phyloP scores from a whole-genome alignment of 2,888 invertebrate genomes.

The Mongoloraphidia duomilia region DNA sequence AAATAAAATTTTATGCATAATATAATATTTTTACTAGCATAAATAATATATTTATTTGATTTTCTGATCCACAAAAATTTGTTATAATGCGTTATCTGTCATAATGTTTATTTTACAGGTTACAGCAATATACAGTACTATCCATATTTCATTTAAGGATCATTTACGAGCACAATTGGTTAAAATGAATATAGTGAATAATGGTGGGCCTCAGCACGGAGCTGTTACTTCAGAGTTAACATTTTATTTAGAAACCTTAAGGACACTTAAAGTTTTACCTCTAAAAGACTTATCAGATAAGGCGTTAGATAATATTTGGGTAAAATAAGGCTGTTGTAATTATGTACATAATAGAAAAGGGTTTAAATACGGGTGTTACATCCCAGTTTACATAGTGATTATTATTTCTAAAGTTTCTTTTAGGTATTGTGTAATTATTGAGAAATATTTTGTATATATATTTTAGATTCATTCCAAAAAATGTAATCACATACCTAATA shows the following conservation, averaged over 20 bases:
- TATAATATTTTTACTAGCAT: no score
- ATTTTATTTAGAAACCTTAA: conserved; percentile 78
- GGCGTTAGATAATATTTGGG: conserved; percentile 74
- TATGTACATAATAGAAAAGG: neutral
- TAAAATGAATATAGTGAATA: conserved; percentile 79
- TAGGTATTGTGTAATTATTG: neutral
- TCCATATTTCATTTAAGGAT: conserved; percentile 76
- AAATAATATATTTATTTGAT: no score
- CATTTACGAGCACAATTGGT: conserved; percentile 70
- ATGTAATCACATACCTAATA: neutral
- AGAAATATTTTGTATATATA: neutral
- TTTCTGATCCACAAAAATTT: no score
- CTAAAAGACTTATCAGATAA: conserved; percentile 57
- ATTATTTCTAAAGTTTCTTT: no score
- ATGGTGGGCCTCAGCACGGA: conserved; percentile 94
- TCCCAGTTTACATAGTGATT: no score
- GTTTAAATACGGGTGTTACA: no score
- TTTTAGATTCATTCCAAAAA: neutral
- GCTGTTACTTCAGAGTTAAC: conserved; percentile 85
- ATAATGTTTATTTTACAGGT: conserved; percentile 19
- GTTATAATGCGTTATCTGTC: no score
- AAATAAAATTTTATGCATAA: no score
- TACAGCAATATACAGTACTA: conserved; percentile 36
- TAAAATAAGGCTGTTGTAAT: conserved; percentile 33
- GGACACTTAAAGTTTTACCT: conserved; percentile 63